These are phyloP conservation scores for Ochlodes sylvanus DNA, from an alignment of 2,888 invertebrate genomes.

Conservation along the genomic window DNA sequence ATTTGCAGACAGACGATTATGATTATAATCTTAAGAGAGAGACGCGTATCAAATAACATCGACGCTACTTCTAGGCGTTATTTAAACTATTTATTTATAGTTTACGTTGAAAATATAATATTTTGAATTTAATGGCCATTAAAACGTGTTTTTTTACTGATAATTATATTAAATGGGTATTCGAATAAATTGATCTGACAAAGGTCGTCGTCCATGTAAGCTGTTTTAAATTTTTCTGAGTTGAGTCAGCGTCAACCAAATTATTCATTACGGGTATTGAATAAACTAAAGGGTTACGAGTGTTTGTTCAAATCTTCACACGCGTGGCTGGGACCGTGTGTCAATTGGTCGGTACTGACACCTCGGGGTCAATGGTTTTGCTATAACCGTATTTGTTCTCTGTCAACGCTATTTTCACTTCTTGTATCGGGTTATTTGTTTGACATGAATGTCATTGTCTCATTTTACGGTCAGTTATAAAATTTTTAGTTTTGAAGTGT, in stretches of 20 bases:
- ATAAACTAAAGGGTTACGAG: conserved; percentile 67
- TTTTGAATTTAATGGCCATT: conserved; percentile 36
- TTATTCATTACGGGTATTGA: conserved; percentile 80
- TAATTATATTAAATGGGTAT: conserved; percentile 51
- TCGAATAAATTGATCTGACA: conserved; percentile 65
- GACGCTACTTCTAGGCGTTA: conserved; percentile 36
- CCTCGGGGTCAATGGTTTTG: conserved; percentile 78
- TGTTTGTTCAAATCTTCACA: conserved; percentile 83
- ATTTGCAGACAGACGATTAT: conserved; percentile 33
- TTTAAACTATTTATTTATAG: conserved; percentile 42
- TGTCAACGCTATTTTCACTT: conserved; percentile 59
- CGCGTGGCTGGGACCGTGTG: conserved; percentile 70
- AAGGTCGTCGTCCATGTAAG: conserved; percentile 62
- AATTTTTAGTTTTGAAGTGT: background rate
- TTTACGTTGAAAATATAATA: conserved; percentile 49
- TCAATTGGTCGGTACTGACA: conserved; percentile 77
- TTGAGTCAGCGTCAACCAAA: conserved; percentile 76
- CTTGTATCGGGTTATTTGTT: conserved; percentile 55
- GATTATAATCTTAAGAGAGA: conserved; percentile 33
- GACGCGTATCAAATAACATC: conserved; percentile 42
- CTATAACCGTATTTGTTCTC: conserved; percentile 69
- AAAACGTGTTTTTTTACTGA: background rate
- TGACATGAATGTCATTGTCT: conserved; percentile 48
- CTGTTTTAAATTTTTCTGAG: conserved; percentile 69
- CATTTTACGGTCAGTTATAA: background rate